Percentiles rank a stretch among this genome's conserved stretches.
Conservation (phyloP, 2,797 vertebrate species). For the Trachurus trachurus region DNA sequence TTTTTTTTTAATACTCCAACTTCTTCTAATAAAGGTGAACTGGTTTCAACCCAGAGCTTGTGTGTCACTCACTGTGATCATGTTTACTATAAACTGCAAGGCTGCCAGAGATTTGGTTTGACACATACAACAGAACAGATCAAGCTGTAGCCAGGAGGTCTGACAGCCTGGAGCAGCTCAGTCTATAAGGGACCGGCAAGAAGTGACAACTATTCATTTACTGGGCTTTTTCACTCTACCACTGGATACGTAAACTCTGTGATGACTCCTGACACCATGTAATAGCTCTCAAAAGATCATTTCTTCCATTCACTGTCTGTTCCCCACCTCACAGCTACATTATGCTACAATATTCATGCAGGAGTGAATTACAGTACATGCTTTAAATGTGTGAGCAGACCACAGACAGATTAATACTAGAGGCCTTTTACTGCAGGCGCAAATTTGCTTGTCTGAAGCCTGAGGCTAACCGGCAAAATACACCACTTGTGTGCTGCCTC, state of each 20-base stretch:
- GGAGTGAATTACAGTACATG: slow-evolving; percentile 12
- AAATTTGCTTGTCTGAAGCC: slow-evolving; percentile 54
- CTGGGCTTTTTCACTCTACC: background rate
- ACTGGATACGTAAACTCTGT: background rate
- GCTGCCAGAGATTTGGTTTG: slow-evolving; percentile 6
- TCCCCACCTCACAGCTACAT: background rate
- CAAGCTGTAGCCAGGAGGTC: slow-evolving; percentile 19
- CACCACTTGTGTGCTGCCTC: slow-evolving; percentile 43
- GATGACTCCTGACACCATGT: background rate
- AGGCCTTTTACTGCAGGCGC: slow-evolving; percentile 47
- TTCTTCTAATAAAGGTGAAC: slow-evolving; percentile 77
- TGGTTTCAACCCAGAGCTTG: slow-evolving; percentile 55
- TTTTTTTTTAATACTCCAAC: slow-evolving; percentile 33
- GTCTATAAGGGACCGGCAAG: slow-evolving; percentile 16
- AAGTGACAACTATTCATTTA: background rate
- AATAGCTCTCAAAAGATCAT: background rate
- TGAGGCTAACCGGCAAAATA: slow-evolving; percentile 50
- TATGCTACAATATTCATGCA: background rate
- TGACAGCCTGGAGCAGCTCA: slow-evolving; percentile 14
- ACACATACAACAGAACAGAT: slow-evolving; percentile 5
- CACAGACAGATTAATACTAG: slow-evolving; percentile 25
- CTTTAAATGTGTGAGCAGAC: slow-evolving; percentile 22
- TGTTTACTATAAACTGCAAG: slow-evolving; percentile 22
- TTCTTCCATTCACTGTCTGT: background rate
- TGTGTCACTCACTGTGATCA: slow-evolving; percentile 6